Evolutionary conservation across 1,140 invertebrate genomes (phyloP).

Genomic region (Brachionus rotundiformis): DNA sequence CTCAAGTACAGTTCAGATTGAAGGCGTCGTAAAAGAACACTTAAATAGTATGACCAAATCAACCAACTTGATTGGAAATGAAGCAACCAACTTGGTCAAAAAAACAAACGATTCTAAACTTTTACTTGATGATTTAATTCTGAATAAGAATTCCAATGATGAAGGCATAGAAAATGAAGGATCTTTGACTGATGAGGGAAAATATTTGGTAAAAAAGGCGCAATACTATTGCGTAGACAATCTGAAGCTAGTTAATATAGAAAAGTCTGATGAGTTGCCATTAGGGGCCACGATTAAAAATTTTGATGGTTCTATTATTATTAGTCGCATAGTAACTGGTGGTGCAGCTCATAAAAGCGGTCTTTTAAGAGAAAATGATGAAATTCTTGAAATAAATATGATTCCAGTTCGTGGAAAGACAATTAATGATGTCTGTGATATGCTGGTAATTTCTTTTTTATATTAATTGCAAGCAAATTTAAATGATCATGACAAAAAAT

Average conservation of each 20-base stretch:
- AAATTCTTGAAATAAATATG: conserved; percentile 93
- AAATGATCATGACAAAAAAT: no score
- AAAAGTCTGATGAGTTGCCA: conserved; percentile 88
- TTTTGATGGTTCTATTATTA: conserved; percentile 78
- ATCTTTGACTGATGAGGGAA: conserved; percentile 55
- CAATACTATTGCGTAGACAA: conserved; percentile 72
- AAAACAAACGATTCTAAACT: conserved; percentile 15
- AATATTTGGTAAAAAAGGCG: conserved; percentile 60
- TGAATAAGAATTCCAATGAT: conserved; percentile 51
- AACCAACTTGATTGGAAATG: background rate
- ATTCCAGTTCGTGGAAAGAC: conserved; percentile 92
- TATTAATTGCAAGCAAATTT: no score
- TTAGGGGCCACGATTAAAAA: conserved; percentile 70
- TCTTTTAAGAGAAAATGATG: conserved; percentile 89
- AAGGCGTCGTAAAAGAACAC: background rate
- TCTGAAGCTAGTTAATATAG: conserved; percentile 92
- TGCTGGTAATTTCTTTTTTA: conserved; percentile 69
- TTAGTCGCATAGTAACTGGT: conserved; percentile 89
- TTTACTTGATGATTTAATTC: background rate
- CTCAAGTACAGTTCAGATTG: background rate
- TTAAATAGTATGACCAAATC: background rate
- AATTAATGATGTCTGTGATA: conserved; percentile 94
- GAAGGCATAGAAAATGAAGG: conserved; percentile 57
- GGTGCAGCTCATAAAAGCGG: conserved; percentile 88
- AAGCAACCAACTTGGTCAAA: background rate